Percentiles rank a stretch among this genome's conserved stretches.
Conservation (phyloP, 1,140 invertebrate genomes). For the Triops longicaudatus region DNA sequence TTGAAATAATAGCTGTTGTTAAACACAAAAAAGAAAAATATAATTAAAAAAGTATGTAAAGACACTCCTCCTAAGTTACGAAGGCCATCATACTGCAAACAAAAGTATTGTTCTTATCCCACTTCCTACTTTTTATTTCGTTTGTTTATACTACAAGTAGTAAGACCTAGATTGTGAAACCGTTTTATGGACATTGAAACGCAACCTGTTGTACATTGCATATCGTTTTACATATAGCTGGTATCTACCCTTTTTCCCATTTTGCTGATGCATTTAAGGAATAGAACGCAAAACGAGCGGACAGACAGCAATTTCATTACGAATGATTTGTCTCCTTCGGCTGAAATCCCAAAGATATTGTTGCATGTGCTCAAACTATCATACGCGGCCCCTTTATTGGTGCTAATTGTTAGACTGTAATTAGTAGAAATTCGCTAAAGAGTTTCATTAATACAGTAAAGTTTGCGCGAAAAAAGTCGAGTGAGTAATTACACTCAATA, state of each 20-base stretch:
- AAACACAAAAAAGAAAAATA: background rate
- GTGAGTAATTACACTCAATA: too few relatives aligned
- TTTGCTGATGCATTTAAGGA: background rate
- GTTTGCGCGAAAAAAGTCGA: too few relatives aligned
- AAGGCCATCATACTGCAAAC: background rate
- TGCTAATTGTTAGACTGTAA: background rate
- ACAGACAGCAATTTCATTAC: background rate
- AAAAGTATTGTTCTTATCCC: conserved; percentile 13
- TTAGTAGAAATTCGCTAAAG: background rate
- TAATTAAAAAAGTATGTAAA: background rate
- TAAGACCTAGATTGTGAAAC: background rate
- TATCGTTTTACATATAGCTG: background rate
- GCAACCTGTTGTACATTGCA: background rate
- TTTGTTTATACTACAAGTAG: too few relatives aligned
- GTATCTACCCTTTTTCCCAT: background rate
- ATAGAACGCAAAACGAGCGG: background rate
- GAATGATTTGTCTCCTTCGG: background rate
- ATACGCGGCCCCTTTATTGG: background rate
- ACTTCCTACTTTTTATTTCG: background rate
- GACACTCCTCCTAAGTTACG: background rate
- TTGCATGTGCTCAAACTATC: conserved; percentile 8
- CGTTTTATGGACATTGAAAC: background rate
- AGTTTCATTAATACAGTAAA: background rate
- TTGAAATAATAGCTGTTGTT: background rate
- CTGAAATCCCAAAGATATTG: background rate